Base-by-base conservation (phyloP, 2,113 vertebrate genomes). In the Xiphophorus hellerii region DNA sequence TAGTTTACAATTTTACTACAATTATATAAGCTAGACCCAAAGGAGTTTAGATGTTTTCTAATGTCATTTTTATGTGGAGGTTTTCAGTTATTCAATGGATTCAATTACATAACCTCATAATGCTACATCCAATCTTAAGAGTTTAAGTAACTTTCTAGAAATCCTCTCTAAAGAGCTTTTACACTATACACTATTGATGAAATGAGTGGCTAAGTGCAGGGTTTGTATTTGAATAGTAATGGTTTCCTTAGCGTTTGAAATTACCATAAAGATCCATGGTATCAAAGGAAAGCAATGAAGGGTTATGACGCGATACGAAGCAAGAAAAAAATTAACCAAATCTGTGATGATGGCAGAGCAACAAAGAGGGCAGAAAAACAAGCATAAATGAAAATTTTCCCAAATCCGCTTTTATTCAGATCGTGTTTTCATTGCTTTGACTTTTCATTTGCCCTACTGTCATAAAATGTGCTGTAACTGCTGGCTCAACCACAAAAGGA, bases 361-460 rank as follows among this genome's bases (percentile, higher is more conserved):
- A 31, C 17, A 70, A 31, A 73, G 28, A 62, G 54, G 29, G 58
- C 65, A 77, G 66, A 77, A 62, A 83, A 76, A 63, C 44, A 65
- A 27, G 65, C 29, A 75, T 74, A 35, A 13, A 66, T 13, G 64
- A 51, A 3, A 30, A 37, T 65, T 13, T 42, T 64, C 48, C 64
- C 62, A 75, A 84, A 77, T 80, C 73, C 71, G 39, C 9, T 37
- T 60, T 80, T 69, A 80, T 76, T 82, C 73, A 64, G 80, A 75
- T 86, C 66, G 67, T 70, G 63, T 42, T 9, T 69, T 39, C n/a
- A 5, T 73, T 39, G 68, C 74, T 75, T 35, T 75, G 71, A 80
- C 70, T 80, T 81, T 67, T 81, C 37, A 76, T 85, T 81, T 79
- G 29, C 39, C 39, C 30, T 28, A 77, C 73, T 78, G 80, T 80